Conservation (phyloP, 2,797 vertebrate species). For the Acanthornis magna region DNA sequence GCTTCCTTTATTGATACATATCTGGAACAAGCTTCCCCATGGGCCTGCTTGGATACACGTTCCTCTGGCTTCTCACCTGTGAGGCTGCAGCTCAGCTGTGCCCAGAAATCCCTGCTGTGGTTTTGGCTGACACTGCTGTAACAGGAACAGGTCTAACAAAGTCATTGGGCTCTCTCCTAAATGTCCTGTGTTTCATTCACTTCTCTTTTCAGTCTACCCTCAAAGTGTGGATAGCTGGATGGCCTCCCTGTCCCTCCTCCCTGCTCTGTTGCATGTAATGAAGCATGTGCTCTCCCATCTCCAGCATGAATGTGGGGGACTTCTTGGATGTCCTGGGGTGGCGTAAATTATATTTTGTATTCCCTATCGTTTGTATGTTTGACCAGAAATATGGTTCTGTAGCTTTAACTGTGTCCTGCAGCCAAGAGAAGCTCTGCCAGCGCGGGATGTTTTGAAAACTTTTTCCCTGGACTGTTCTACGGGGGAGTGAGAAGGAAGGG, state of each 20-base stretch:
- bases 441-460: too few species aligned
- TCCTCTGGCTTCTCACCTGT: neutral
- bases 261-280: neutral
- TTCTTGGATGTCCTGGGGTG: too few species aligned
- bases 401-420: too few species aligned
- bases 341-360: too few species aligned
- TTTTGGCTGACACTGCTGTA: neutral
- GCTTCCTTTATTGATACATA: neutral
- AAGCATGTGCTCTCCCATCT: neutral
- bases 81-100: neutral
- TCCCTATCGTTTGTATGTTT: too few species aligned
- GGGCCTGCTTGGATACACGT: neutral
- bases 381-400: too few species aligned
- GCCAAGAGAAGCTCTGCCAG: too few species aligned
- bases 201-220: neutral
- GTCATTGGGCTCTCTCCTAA: neutral
- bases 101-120: neutral
- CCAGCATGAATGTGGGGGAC: fast-evolving
- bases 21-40: neutral
- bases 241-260: neutral
- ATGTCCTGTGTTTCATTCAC: neutral
- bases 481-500: too few species aligned
- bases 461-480: too few species aligned
- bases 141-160: neutral
- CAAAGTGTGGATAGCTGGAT: neutral